These are phyloP conservation scores for Prinia subflava DNA, from an alignment of 2,113 vertebrate genomes.

Conservation along the genomic window DNA sequence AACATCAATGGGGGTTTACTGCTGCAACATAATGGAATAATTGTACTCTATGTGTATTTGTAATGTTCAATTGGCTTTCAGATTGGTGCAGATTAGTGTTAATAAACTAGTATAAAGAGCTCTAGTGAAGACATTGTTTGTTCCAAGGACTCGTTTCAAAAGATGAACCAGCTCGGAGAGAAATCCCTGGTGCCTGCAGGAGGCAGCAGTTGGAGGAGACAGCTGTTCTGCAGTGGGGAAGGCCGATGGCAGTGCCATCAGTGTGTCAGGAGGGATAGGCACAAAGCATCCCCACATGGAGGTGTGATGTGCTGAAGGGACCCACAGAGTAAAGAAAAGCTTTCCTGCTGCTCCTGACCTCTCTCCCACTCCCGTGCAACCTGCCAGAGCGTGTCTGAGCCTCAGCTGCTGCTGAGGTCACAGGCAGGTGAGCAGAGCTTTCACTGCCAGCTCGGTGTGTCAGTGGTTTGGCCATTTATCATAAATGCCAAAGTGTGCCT, in stretches of 20 bases:
- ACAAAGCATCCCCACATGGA: background rate
- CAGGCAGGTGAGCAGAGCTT: background rate
- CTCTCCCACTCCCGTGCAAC: fast-evolving
- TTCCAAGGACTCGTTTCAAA: background rate
- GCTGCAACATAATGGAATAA: background rate
- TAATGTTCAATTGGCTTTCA: background rate
- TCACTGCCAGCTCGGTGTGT: background rate
- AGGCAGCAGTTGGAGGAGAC: background rate
- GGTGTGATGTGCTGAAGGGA: background rate
- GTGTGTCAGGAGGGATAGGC: background rate
- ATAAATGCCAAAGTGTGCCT: background rate
- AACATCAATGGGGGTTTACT: background rate
- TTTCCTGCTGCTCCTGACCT: background rate
- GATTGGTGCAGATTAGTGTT: background rate
- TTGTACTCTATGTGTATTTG: background rate
- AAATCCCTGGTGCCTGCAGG: background rate
- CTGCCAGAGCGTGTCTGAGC: background rate
- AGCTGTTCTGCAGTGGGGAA: background rate
- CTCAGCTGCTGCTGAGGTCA: background rate
- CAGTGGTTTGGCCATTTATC: background rate
- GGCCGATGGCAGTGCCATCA: background rate
- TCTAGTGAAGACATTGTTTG: background rate
- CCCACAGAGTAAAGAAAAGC: background rate
- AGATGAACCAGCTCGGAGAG: background rate
- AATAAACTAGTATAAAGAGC: background rate